Evolutionary conservation across 2,888 invertebrate genomes (phyloP).

Genomic region (Mythimna loreyi): DNA sequence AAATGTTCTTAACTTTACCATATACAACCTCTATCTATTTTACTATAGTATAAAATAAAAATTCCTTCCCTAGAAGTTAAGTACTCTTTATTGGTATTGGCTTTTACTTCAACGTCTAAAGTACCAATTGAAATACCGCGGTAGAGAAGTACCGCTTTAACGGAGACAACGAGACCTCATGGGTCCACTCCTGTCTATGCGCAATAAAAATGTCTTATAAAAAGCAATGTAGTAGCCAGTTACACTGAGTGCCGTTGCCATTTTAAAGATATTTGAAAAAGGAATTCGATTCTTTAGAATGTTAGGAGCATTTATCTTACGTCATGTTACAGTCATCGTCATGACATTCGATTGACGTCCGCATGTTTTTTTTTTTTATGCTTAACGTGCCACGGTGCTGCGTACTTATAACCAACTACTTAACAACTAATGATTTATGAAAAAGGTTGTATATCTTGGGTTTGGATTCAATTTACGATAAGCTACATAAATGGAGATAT

Average conservation of each 20-base stretch:
- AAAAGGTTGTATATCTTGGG: slow-evolving; percentile 36
- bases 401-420: slow-evolving; percentile 10
- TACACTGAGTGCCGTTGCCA: slow-evolving; percentile 40
- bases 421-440: slow-evolving; percentile 22
- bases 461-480: slow-evolving; percentile 67
- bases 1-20: background rate
- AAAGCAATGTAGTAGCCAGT: slow-evolving; percentile 5
- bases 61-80: slow-evolving; percentile 44
- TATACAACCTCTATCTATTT: background rate
- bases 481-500: slow-evolving; percentile 74
- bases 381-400: background rate
- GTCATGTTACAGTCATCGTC: slow-evolving; percentile 26
- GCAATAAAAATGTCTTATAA: slow-evolving; percentile 41
- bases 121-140: slow-evolving; percentile 46
- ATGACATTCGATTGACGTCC: slow-evolving; percentile 42
- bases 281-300: slow-evolving; percentile 48
- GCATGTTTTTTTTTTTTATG: slow-evolving; percentile 13
- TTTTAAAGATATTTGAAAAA: slow-evolving; percentile 62
- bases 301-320: slow-evolving; percentile 50
- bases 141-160: slow-evolving; percentile 44
- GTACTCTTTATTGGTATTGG: slow-evolving; percentile 57
- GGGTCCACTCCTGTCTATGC: slow-evolving; percentile 18
- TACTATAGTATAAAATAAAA: slow-evolving; percentile 25
- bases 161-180: slow-evolving; percentile 28
- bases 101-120: slow-evolving; percentile 60